Conservation (phyloP, 1,140 invertebrate genomes). For the Hyphantria cunea region DNA sequence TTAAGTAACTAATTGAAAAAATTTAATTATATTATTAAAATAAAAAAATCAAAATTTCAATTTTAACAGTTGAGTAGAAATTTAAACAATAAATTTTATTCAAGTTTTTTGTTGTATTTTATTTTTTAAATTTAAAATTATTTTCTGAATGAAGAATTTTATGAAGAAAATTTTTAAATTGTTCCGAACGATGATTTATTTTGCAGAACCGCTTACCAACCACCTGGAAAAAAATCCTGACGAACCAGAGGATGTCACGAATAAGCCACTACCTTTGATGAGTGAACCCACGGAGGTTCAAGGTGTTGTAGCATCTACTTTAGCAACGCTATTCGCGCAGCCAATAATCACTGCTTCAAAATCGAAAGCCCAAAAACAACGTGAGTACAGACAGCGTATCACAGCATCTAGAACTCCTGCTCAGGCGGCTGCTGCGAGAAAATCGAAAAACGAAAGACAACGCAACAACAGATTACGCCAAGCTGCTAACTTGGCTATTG, state of each 20-base stretch:
- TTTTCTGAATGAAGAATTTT: background rate
- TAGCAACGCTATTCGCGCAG: constrained; percentile 33
- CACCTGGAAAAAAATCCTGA: constrained; percentile 32
- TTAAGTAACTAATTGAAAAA: no score
- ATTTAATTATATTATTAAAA: no score
- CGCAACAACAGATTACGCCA: constrained; percentile 41
- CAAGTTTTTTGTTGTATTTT: constrained; percentile 1
- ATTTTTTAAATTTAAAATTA: constrained; percentile 4
- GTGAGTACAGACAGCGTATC: constrained; percentile 51
- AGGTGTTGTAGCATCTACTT: constrained; percentile 27
- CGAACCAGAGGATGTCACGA: constrained; percentile 34
- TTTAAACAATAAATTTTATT: constrained; percentile 6
- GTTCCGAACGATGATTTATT: constrained; percentile 28
- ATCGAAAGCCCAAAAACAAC: constrained; percentile 33
- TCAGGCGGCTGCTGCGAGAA: constrained; percentile 39
- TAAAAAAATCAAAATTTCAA: no score
- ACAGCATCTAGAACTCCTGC: constrained; percentile 43
- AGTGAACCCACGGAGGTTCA: constrained; percentile 31
- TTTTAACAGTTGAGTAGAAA: constrained; percentile 3
- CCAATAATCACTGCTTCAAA: constrained; percentile 7
- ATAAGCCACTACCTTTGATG: constrained; percentile 34
- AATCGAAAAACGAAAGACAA: constrained; percentile 40
- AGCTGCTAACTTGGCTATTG: constrained; percentile 34
- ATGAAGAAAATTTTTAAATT: no score
- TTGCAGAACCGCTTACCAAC: constrained; percentile 40